Percentiles rank a stretch among this genome's conserved stretches.
Evolutionary conservation across 2,113 vertebrate species (phyloP).

Genomic region (Talpa occidentalis): DNA sequence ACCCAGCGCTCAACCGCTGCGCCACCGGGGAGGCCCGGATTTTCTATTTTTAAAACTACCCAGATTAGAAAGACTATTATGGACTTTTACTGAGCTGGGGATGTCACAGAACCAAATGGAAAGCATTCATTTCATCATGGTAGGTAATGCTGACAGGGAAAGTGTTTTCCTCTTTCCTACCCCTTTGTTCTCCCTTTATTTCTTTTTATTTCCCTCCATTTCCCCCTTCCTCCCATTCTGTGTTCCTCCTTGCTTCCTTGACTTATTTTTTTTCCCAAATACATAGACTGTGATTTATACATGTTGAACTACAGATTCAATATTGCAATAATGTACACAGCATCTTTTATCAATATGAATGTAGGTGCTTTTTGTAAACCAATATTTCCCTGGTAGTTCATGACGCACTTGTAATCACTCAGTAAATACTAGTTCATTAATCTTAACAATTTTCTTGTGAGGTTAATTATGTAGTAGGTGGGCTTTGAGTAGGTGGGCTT

Average conservation of each 20-base stretch:
- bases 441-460: conserved; percentile 70
- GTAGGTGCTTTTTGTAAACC: conserved; percentile 59
- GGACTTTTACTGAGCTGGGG: not conserved
- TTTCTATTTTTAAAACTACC: not conserved
- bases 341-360: conserved; percentile 11
- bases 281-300: not conserved
- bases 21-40: no score
- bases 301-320: not conserved
- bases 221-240: not conserved
- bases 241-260: not conserved
- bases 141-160: not conserved
- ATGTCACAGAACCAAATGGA: not conserved
- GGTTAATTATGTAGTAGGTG: conserved; percentile 68
- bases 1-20: no score
- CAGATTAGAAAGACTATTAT: not conserved
- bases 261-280: not conserved
- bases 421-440: conserved; percentile 67
- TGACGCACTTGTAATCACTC: conserved; percentile 53
- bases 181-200: not conserved
- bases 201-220: not conserved
- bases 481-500: conserved; percentile 74
- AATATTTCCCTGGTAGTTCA: conserved; percentile 52
- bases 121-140: not conserved
- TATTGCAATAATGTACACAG: not conserved
- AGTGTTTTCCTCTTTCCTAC: not conserved